Conservation (phyloP, 2,113 vertebrate species). For the Tauraco erythrolophus region DNA sequence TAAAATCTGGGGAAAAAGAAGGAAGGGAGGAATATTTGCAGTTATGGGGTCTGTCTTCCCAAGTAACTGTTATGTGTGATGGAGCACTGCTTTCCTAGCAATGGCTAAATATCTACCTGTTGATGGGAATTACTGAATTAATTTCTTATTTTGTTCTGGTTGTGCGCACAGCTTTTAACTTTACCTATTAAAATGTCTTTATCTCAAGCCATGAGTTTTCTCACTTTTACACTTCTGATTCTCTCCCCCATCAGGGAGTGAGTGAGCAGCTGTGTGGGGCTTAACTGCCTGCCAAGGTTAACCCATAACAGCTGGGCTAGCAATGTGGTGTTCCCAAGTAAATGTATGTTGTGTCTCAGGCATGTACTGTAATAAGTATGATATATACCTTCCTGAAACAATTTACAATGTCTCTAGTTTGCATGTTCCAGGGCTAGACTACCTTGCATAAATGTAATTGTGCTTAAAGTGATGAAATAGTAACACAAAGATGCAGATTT, state of each 20-base stretch:
- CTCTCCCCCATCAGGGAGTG: not conserved
- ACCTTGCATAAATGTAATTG: not conserved
- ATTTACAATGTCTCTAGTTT: not conserved
- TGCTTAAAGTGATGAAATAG: not conserved
- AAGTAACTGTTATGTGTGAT: not conserved
- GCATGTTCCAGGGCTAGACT: not conserved
- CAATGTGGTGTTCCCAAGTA: not conserved
- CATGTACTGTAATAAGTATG: not conserved
- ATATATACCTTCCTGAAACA: not conserved
- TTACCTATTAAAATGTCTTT: not conserved
- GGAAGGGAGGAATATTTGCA: not conserved
- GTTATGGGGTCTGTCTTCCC: not conserved
- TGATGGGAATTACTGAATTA: not conserved
- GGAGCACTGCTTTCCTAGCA: not conserved
- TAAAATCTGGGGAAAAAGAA: not conserved
- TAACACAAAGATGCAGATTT: not conserved
- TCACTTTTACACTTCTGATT: not conserved
- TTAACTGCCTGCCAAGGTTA: not conserved
- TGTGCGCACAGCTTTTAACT: not conserved
- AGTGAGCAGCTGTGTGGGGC: not conserved
- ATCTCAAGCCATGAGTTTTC: not conserved
- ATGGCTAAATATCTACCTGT: not conserved
- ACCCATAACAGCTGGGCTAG: not conserved
- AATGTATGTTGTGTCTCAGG: not conserved
- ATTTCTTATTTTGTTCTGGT: not conserved